These are phyloP conservation scores for Siniperca undulata DNA, from an alignment of 2,797 vertebrate genomes.

Conservation along the genomic window DNA sequence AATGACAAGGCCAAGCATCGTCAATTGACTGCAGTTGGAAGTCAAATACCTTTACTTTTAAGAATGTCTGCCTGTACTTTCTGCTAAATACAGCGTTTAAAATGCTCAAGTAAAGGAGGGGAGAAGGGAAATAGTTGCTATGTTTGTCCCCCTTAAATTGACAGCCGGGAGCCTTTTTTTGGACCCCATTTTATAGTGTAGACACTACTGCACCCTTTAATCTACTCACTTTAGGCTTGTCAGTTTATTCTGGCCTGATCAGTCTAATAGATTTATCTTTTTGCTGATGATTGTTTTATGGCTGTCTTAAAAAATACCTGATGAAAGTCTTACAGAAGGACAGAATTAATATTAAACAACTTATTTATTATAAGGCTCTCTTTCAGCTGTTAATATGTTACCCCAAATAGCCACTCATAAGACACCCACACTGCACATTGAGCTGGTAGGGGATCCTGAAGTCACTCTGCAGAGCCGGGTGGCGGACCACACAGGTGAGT, in stretches of 20 bases:
- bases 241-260: not conserved
- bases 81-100: conserved; percentile 11
- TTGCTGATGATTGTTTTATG: not conserved
- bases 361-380: not conserved
- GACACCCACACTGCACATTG: conserved; percentile 95
- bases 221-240: not conserved
- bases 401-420: conserved; percentile 2
- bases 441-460: conserved; percentile 91
- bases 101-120: not conserved
- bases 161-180: not conserved
- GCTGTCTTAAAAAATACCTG: not conserved
- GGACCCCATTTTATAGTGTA: not conserved
- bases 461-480: conserved; percentile 92
- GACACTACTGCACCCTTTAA: not conserved
- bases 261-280: not conserved
- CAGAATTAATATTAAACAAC: not conserved
- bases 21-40: conserved; percentile 8
- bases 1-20: conserved; percentile 19
- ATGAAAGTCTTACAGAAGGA: conserved; percentile 11
- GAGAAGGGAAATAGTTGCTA: not conserved
- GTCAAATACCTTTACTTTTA: conserved; percentile 18
- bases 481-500: conserved; percentile 94
- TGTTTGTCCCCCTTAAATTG: not conserved
- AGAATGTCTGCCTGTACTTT: not conserved
- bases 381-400: conserved; percentile 12